These are phyloP conservation scores for Cylas formicarius DNA, from an alignment of 1,140 invertebrate genomes.

Conservation along the genomic window DNA sequence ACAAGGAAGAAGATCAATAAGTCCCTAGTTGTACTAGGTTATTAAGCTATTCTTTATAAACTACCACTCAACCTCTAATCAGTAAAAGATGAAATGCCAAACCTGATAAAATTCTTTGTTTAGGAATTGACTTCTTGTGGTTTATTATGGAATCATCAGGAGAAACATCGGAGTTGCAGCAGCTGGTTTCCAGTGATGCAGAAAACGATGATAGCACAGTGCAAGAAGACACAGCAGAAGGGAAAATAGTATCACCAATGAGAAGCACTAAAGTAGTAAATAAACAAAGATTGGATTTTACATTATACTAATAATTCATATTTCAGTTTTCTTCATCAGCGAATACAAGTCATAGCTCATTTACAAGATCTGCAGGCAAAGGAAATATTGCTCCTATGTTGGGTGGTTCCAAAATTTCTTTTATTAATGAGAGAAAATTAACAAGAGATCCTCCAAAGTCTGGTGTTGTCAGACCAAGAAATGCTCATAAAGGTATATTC, in stretches of 20 bases:
- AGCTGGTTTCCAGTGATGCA: constrained; percentile 41
- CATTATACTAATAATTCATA: not conserved
- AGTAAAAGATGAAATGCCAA: no score
- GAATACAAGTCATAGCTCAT: constrained; percentile 40
- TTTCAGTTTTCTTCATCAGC: constrained; percentile 40
- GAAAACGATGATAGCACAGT: constrained; percentile 41
- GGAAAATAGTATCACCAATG: constrained; percentile 39
- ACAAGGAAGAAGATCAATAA: no score
- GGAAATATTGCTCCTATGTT: constrained; percentile 21
- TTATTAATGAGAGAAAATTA: constrained; percentile 53
- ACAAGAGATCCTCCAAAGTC: constrained; percentile 36
- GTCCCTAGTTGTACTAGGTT: no score
- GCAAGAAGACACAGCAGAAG: constrained; percentile 39
- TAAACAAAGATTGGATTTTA: not conserved
- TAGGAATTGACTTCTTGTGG: no score
- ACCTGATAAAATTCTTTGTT: no score
- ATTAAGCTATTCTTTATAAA: no score
- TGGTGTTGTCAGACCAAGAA: constrained; percentile 43
- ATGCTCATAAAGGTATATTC: constrained; percentile 48
- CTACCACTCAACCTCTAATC: no score
- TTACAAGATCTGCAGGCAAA: constrained; percentile 24
- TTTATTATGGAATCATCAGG: constrained; percentile 39
- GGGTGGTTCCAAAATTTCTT: constrained; percentile 38
- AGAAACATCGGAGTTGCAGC: constrained; percentile 41
- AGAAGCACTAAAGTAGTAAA: constrained; percentile 37